Conservation (phyloP, 2,888 invertebrate genomes). For the Gasteruption jaculator region DNA sequence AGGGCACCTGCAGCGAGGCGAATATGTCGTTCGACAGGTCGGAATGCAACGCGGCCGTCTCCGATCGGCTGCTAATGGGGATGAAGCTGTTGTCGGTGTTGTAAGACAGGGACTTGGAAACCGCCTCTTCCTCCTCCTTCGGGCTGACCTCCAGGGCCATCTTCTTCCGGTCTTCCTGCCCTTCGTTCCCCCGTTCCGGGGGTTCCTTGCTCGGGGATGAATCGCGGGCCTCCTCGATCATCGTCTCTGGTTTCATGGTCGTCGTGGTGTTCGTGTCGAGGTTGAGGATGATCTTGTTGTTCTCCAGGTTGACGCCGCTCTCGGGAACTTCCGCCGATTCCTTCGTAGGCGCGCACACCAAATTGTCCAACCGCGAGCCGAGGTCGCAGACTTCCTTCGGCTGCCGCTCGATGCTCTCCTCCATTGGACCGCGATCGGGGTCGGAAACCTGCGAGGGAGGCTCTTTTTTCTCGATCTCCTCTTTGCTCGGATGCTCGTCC, state of each 20-base stretch:
- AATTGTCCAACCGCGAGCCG: slow-evolving; percentile 37
- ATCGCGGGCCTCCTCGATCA: slow-evolving; percentile 15
- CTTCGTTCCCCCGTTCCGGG: too few species aligned
- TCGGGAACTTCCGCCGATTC: slow-evolving; percentile 31
- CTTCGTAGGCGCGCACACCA: slow-evolving; percentile 32
- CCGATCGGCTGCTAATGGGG: slow-evolving; percentile 41
- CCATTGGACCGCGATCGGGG: too few species aligned
- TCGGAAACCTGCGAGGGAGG: too few species aligned
- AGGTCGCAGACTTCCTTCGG: slow-evolving; percentile 38
- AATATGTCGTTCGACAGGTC: slow-evolving; percentile 61
- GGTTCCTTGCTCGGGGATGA: too few species aligned
- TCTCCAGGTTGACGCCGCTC: slow-evolving; percentile 28
- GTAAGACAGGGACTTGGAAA: slow-evolving; percentile 37
- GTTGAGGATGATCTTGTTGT: slow-evolving; percentile 43
- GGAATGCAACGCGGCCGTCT: slow-evolving; percentile 47
- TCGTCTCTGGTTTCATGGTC: slow-evolving; percentile 40
- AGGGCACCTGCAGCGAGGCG: slow-evolving; percentile 58
- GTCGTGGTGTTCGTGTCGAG: slow-evolving; percentile 48
- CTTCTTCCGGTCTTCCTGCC: too few species aligned
- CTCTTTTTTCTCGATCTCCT: too few species aligned
- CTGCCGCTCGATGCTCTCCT: too few species aligned
- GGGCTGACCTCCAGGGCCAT: too few species aligned
- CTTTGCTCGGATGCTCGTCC: too few species aligned
- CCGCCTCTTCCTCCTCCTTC: too few species aligned
- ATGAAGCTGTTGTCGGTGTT: slow-evolving; percentile 43